A percentile compares a stretch with the other conserved stretches of the same genome.
These are phyloP conservation scores for Nerophis ophidion DNA, from an alignment of 2,113 vertebrate species.

Conservation along the genomic window DNA sequence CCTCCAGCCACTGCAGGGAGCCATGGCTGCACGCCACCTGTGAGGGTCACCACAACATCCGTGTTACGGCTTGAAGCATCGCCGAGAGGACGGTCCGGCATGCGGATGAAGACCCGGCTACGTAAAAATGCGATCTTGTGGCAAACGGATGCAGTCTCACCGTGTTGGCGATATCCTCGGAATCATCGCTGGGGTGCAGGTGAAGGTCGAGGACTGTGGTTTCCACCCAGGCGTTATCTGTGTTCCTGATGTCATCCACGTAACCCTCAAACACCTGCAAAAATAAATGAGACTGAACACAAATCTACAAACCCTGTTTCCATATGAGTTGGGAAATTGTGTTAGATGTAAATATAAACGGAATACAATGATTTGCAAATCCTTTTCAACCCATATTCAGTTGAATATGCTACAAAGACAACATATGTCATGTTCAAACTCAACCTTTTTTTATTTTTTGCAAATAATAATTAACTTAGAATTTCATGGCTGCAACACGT, in stretches of 20 bases:
- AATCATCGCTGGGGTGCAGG: conserved; percentile 61
- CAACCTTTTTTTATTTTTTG: too few species aligned
- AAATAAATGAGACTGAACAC: too few species aligned
- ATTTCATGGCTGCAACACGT: too few species aligned
- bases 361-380: too few species aligned
- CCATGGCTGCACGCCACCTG: conserved; percentile 47
- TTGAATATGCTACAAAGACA: too few species aligned
- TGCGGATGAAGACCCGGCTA: background rate
- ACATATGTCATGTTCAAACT: too few species aligned
- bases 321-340: too few species aligned
- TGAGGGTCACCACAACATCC: background rate
- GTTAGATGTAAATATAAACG: too few species aligned
- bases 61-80: background rate
- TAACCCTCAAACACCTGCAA: conserved; percentile 82
- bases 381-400: too few species aligned
- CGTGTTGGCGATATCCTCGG: conserved; percentile 69
- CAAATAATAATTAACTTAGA: too few species aligned
- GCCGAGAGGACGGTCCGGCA: background rate
- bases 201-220: conserved; percentile 79
- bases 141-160: conserved; percentile 7
- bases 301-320: too few species aligned
- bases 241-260: conserved; percentile 86
- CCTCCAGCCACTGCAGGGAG: conserved; percentile 76
- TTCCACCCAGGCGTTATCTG: conserved; percentile 91
- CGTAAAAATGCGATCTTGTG: too few species aligned